phyloP scores from a whole-genome alignment of 2,113 vertebrate genomes.

The Hucho hucho region DNA sequence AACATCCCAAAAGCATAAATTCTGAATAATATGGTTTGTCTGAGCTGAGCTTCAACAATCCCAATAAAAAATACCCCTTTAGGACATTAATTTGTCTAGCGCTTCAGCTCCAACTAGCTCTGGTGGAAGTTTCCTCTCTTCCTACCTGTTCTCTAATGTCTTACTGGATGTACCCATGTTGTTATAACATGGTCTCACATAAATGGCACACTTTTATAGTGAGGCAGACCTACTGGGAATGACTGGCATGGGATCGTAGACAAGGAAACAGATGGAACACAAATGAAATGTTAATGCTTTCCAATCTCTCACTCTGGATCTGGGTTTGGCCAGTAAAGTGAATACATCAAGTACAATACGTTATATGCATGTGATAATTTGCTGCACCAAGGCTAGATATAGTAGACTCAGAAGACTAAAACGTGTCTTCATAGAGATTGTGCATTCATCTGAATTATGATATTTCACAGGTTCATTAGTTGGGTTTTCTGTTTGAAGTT shows the following conservation, averaged over 20 bases:
- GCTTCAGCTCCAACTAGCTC: not conserved
- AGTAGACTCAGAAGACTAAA: too few species aligned
- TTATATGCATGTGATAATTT: too few species aligned
- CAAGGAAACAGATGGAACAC: conserved; percentile 31
- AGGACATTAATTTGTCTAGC: not conserved
- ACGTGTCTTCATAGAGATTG: too few species aligned
- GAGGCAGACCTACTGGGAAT: conserved; percentile 7
- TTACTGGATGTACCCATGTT: not conserved
- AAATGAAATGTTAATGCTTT: conserved; percentile 50
- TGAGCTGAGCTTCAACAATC: not conserved
- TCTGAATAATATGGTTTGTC: not conserved
- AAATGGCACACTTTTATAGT: conserved; percentile 16
- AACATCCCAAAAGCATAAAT: not conserved
- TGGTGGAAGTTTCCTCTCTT: not conserved
- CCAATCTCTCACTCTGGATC: conserved; percentile 10
- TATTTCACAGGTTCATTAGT: too few species aligned
- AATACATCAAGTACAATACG: too few species aligned
- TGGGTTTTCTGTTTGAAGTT: too few species aligned
- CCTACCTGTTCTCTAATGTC: not conserved
- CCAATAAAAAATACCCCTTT: not conserved
- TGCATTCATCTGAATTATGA: too few species aligned
- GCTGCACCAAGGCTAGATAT: too few species aligned
- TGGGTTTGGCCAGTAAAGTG: too few species aligned
- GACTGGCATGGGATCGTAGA: not conserved
- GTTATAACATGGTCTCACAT: not conserved